phyloP scores from a whole-genome alignment of 2,113 vertebrate genomes.

The Proterorhinus semilunaris region DNA sequence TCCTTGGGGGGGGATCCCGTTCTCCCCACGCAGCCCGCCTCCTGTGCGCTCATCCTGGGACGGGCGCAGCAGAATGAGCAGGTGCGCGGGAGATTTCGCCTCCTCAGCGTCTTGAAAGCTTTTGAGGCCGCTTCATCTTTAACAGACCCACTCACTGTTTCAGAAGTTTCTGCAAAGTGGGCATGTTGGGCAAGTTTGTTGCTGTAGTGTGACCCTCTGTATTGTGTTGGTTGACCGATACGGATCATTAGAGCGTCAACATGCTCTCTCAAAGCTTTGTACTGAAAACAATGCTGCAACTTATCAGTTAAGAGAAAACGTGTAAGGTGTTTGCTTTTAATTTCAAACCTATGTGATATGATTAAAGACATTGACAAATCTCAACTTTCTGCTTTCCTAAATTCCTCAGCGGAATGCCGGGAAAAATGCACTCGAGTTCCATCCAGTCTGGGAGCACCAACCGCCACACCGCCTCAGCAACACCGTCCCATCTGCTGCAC shows the following conservation, averaged over 20 bases:
- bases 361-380: too few species aligned
- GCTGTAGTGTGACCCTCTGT: constrained; percentile 18
- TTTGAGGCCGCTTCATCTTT: neutral
- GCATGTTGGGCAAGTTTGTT: neutral
- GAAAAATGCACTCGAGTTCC: too few species aligned
- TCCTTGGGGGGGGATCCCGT: constrained; percentile 78
- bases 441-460: too few species aligned
- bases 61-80: constrained; percentile 37
- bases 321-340: too few species aligned
- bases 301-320: too few species aligned
- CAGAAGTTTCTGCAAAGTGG: neutral
- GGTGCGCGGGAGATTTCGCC: constrained; percentile 32
- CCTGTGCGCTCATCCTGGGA: constrained; percentile 27
- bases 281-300: too few species aligned
- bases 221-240: constrained; percentile 73
- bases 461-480: too few species aligned
- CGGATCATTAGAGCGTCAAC: neutral
- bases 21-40: constrained; percentile 59
- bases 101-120: constrained; percentile 21
- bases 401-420: too few species aligned
- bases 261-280: too few species aligned
- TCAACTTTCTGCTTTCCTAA: too few species aligned
- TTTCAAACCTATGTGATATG: too few species aligned
- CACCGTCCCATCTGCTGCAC: too few species aligned
- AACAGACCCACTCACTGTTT: constrained; percentile 7